Percentiles rank a stretch among this genome's conserved stretches.
Evolutionary conservation across 2,888 invertebrate genomes (phyloP).

Genomic region (Rhagium mordax): DNA sequence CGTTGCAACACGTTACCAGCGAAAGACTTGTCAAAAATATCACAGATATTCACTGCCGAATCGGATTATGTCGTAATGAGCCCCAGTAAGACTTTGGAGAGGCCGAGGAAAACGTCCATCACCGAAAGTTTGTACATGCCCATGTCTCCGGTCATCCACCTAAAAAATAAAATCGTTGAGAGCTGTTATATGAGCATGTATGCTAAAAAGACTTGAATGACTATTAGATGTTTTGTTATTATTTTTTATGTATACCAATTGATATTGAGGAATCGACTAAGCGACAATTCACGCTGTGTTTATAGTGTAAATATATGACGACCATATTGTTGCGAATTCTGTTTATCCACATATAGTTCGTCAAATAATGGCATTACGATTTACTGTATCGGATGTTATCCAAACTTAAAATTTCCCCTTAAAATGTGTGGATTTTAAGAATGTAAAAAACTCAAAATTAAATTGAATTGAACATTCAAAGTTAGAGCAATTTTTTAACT

Average conservation of each 20-base stretch:
- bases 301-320: not conserved
- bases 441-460: too few species aligned
- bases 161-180: slow-evolving; percentile 59
- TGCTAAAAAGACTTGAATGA: slow-evolving; percentile 46
- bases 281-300: not conserved
- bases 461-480: too few species aligned
- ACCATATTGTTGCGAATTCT: too few species aligned
- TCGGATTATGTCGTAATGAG: slow-evolving; percentile 67
- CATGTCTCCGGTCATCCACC: slow-evolving; percentile 63
- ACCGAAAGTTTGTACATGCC: slow-evolving; percentile 64
- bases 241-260: not conserved
- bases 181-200: slow-evolving; percentile 65
- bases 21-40: slow-evolving; percentile 64
- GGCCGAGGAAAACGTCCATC: slow-evolving; percentile 48
- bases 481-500: too few species aligned
- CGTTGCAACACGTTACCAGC: slow-evolving; percentile 66
- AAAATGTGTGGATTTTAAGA: too few species aligned
- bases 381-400: too few species aligned
- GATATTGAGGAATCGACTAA: not conserved
- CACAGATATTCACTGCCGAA: slow-evolving; percentile 63
- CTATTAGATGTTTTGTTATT: not conserved
- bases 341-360: too few species aligned
- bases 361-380: too few species aligned
- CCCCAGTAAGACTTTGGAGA: slow-evolving; percentile 57
- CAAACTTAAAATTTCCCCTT: too few species aligned